Percentiles rank a stretch among this genome's conserved stretches.
Conservation (phyloP, 2,113 vertebrate species). For the Sapajus apella region DNA sequence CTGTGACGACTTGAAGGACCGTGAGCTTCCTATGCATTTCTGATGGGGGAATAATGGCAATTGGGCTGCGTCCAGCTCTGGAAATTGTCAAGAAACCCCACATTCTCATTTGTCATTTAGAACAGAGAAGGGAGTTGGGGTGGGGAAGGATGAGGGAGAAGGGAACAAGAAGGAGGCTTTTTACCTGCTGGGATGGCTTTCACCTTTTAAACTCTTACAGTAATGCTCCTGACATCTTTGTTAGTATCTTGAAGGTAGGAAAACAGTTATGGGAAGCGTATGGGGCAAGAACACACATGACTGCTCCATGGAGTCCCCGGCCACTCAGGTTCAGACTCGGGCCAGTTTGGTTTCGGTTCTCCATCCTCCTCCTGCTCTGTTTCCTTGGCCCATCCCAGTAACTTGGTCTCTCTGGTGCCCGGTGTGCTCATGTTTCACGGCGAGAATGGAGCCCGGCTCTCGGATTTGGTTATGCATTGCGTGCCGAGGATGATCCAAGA, state of each 20-base stretch:
- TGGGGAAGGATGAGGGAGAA: not conserved
- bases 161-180: not conserved
- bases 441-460: not conserved
- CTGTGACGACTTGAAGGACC: not conserved
- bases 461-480: not conserved
- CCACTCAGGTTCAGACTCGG: not conserved
- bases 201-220: not conserved
- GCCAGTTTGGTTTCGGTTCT: not conserved
- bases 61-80: not conserved
- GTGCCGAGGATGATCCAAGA: accelerated
- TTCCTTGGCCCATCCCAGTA: not conserved
- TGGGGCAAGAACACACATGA: not conserved
- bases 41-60: not conserved
- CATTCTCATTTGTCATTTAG: not conserved
- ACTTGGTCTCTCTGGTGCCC: not conserved
- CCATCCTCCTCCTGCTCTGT: too few species aligned
- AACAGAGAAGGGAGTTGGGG: not conserved
- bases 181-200: not conserved
- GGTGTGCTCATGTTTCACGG: not conserved
- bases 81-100: not conserved
- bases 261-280: not conserved
- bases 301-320: accelerated
- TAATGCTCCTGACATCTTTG: not conserved
- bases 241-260: not conserved
- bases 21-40: not conserved